phyloP scores from a whole-genome alignment of 2,888 invertebrate species.

The Apodemia zela region DNA sequence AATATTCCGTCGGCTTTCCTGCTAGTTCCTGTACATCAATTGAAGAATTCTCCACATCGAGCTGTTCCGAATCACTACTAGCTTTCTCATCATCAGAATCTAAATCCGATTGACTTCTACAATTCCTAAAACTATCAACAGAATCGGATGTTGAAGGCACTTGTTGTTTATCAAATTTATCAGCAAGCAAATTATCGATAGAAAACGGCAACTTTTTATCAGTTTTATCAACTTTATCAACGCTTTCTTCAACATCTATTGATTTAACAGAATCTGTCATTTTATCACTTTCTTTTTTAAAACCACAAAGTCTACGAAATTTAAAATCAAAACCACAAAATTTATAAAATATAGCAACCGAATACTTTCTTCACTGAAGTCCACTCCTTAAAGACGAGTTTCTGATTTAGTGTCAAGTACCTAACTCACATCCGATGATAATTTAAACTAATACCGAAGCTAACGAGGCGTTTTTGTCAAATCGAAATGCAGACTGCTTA shows the following conservation, averaged over 20 bases:
- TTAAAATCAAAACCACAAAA: constrained; percentile 23
- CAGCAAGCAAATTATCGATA: constrained; percentile 64
- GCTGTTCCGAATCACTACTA: constrained; percentile 56
- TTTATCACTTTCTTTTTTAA: not conserved
- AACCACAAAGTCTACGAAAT: not conserved
- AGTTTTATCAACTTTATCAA: constrained; percentile 46
- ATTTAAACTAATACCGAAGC: constrained; percentile 67
- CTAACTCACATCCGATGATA: constrained; percentile 46
- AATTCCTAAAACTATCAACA: constrained; percentile 26
- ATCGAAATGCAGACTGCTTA: constrained; percentile 61
- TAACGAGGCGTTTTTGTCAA: constrained; percentile 75
- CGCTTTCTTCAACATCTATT: constrained; percentile 34
- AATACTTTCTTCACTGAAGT: constrained; percentile 15
- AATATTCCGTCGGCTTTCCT: constrained; percentile 55
- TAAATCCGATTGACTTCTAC: constrained; percentile 39
- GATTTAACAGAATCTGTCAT: constrained; percentile 28
- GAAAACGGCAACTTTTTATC: constrained; percentile 65
- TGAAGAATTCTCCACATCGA: constrained; percentile 63
- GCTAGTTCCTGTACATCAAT: constrained; percentile 55
- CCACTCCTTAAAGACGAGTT: constrained; percentile 3
- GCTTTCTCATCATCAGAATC: constrained; percentile 52
- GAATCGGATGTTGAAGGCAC: constrained; percentile 25
- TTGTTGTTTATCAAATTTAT: constrained; percentile 44
- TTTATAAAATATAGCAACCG: constrained; percentile 7
- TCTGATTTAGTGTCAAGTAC: constrained; percentile 36